A percentile compares a stretch with the other conserved stretches of the same genome.
Conservation (phyloP, 2,797 vertebrate genomes). For the Pempheris klunzingeri region DNA sequence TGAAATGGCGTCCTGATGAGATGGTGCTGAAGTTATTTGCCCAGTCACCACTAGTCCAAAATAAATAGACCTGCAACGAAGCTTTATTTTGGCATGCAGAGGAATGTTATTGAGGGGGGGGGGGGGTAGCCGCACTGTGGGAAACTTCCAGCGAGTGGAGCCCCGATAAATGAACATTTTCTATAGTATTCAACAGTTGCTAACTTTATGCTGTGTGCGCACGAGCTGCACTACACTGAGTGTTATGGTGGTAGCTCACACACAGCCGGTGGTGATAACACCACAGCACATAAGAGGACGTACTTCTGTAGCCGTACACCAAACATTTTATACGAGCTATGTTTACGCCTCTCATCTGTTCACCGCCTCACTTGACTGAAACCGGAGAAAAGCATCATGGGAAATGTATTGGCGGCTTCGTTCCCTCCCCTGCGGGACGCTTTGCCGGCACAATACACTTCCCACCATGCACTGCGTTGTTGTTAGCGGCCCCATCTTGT, state of each 20-base stretch:
- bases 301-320: not conserved
- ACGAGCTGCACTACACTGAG: too few relatives aligned
- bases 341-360: constrained; percentile 68
- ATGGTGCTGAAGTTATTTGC: constrained; percentile 75
- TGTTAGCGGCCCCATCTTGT: constrained; percentile 81
- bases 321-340: constrained; percentile 71
- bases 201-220: not conserved
- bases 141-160: not conserved
- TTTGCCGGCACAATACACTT: constrained; percentile 17
- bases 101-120: not conserved
- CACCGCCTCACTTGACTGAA: constrained; percentile 55
- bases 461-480: constrained; percentile 76
- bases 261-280: rapidly evolving
- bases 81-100: not conserved
- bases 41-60: constrained; percentile 56
- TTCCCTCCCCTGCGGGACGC: rapidly evolving
- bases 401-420: constrained; percentile 58
- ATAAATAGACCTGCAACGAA: not conserved
- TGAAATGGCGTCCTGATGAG: constrained; percentile 85
- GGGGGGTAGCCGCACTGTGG: too few relatives aligned
- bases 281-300: not conserved
- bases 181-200: constrained; percentile 41
- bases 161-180: too few relatives aligned
- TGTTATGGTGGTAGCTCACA: rapidly evolving
- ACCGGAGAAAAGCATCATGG: constrained; percentile 18